Conservation (phyloP, 2,888 invertebrate species). For the Lypha dubia region DNA sequence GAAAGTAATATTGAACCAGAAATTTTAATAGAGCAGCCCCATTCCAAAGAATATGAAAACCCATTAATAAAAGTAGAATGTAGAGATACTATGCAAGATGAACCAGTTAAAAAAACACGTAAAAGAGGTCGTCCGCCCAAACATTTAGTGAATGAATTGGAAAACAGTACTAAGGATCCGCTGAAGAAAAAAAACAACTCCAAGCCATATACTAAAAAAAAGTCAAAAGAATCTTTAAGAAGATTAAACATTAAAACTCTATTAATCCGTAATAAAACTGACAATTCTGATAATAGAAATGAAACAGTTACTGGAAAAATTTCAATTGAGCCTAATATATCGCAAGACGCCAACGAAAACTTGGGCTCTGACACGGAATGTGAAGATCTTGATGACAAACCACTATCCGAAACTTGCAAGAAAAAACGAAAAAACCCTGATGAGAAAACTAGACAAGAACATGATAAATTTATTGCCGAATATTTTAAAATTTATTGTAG, state of each 20-base stretch:
- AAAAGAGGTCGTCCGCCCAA: conserved; percentile 45
- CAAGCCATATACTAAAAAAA: conserved; percentile 2
- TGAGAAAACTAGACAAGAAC: conserved; percentile 74
- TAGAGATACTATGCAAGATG: not conserved
- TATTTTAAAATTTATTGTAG: conserved; percentile 79
- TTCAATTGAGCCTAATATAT: no score
- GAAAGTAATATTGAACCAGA: conserved; percentile 33
- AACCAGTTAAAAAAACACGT: conserved; percentile 26
- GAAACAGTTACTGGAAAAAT: not conserved
- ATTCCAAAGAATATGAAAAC: conserved; percentile 19
- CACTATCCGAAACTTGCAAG: not conserved
- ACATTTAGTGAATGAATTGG: not conserved
- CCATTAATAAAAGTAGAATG: conserved; percentile 42
- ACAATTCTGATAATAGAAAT: not conserved
- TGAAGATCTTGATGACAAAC: conserved; percentile 13
- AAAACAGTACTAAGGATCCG: not conserved
- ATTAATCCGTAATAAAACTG: not conserved
- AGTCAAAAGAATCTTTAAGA: conserved; percentile 1
- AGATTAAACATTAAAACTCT: not conserved
- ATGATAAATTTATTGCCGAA: conserved; percentile 77
- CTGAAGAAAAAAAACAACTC: conserved; percentile 21
- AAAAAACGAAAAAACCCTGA: conserved; percentile 60
- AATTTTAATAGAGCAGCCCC: conserved; percentile 42
- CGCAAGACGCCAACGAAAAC: not conserved
- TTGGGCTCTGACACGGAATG: conserved; percentile 35